phyloP scores from a whole-genome alignment of 2,113 vertebrate species.

The Bettongia penicillata region DNA sequence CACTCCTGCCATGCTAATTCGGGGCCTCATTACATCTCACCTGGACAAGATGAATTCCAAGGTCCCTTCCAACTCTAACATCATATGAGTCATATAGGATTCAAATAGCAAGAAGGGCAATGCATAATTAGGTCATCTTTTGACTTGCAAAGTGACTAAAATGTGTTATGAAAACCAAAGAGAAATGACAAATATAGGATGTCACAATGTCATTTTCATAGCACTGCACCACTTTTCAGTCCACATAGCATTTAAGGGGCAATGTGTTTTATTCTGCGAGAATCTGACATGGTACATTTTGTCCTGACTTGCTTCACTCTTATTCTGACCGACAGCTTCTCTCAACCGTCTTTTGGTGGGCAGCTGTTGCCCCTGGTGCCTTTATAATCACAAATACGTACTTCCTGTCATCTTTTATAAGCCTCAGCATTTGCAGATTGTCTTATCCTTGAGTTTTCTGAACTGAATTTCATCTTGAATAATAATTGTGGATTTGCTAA shows the following conservation, averaged over 20 bases:
- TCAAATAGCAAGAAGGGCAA: slow-evolving; percentile 66
- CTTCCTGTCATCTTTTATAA: slow-evolving; percentile 76
- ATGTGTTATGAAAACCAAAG: slow-evolving; percentile 65
- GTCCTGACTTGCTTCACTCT: slow-evolving; percentile 33
- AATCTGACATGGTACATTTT: slow-evolving; percentile 46
- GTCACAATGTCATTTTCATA: slow-evolving; percentile 57
- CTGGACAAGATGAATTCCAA: background rate
- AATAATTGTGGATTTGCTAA: slow-evolving; percentile 78
- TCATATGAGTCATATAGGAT: slow-evolving; percentile 18
- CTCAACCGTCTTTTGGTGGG: slow-evolving; percentile 59
- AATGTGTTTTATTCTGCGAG: slow-evolving; percentile 33
- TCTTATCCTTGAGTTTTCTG: slow-evolving; percentile 73
- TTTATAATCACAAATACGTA: slow-evolving; percentile 72
- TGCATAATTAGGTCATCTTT: slow-evolving; percentile 63
- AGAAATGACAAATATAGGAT: slow-evolving; percentile 69
- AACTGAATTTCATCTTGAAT: slow-evolving; percentile 77
- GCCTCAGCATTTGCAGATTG: slow-evolving; percentile 73
- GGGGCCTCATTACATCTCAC: background rate
- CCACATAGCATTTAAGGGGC: slow-evolving; percentile 57
- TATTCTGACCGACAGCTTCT: slow-evolving; percentile 53
- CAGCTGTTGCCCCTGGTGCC: slow-evolving; percentile 60
- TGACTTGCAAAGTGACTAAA: slow-evolving; percentile 43
- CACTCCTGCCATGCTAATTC: background rate
- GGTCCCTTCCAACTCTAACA: background rate
- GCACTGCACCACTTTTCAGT: slow-evolving; percentile 50